phyloP scores from a whole-genome alignment of 2,113 vertebrate species.

The Alethe diademata region DNA sequence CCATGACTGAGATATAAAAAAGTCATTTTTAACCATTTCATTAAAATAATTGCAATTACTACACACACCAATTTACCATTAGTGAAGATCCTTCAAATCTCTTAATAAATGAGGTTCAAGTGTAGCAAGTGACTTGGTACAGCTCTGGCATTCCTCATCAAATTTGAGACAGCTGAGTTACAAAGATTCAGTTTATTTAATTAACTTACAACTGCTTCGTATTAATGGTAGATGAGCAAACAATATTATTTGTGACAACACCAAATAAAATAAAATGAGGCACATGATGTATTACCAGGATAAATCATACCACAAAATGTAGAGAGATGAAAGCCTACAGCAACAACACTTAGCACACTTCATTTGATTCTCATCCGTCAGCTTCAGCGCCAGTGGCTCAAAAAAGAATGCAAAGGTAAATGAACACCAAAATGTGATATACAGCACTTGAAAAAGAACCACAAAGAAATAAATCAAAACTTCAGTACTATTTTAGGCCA shows the following conservation, averaged over 20 bases:
- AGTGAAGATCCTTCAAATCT: constrained; percentile 20
- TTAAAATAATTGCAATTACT: constrained; percentile 64
- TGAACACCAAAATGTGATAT: constrained; percentile 78
- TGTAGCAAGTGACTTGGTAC: constrained; percentile 67
- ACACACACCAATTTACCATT: constrained; percentile 37
- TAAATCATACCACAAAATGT: constrained; percentile 80
- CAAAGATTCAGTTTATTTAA: constrained; percentile 72
- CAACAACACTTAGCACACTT: constrained; percentile 84
- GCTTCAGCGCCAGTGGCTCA: constrained; percentile 75
- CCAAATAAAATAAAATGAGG: constrained; percentile 83
- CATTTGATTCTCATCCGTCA: constrained; percentile 90
- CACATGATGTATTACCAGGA: constrained; percentile 81
- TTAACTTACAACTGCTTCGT: constrained; percentile 82
- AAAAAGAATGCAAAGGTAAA: constrained; percentile 79
- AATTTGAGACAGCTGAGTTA: constrained; percentile 77
- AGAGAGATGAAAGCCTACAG: constrained; percentile 78
- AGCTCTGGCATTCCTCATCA: constrained; percentile 76
- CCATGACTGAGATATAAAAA: constrained; percentile 41
- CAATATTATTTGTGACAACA: constrained; percentile 83
- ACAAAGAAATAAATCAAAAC: constrained; percentile 73
- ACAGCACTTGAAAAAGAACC: constrained; percentile 69
- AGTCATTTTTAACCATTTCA: constrained; percentile 55
- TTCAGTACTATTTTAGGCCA: constrained; percentile 56
- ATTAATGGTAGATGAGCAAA: constrained; percentile 74
- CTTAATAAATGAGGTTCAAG: constrained; percentile 75